Evolutionary conservation across 2,797 vertebrate species (phyloP), one percentile per base, ranked within the genome.

Genomic region (Aselliscus stoliczkanus): DNA sequence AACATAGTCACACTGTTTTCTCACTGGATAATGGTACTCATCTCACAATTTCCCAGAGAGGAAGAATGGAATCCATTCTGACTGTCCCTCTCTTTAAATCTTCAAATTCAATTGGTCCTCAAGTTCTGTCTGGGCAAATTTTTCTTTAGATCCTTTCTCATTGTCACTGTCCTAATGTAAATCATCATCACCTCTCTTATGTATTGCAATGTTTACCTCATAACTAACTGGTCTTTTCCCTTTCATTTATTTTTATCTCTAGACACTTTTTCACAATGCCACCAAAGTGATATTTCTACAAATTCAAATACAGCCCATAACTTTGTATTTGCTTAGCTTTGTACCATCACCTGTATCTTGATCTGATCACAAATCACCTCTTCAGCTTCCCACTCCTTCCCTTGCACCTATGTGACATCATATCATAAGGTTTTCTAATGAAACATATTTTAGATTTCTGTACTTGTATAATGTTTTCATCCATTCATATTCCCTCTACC

Each of bases 31-130:
- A 47, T 60, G 13, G 5, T 52, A 54, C 13, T 39, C 17, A n/a
- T 86, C 52, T 88, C 70, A 88, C 50, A 65, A 12, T 84, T 23
- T 92, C 42, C 31, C 54, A 81, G 44, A 42, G 4, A 84, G 90
- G 50, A 11, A 91, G 72, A 7, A 20, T 3, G 8, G 29, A 76
- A 72, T 47, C 62, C 31, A 90, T 92, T 37, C 4, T 25, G 25
- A 34, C 27, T 52, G 75, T 39, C 37, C 23, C 5, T 77, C 18
- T 84, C 23, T 44, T 86, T 64, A 44, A n/a, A 47, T 95, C 17
- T 34, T 70, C 39, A 88, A 86, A 85, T 58, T 20, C 31, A 83
- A n/a, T 25, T 60, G 15, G 10, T 72, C 18, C 47, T 67, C 37
- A 91, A 69, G 34, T 65, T n/a, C 67, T n/a, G 23, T 5, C 23